Evolutionary conservation across 2,888 invertebrate species (phyloP).

Genomic region (Minunthozetes semirufus): DNA sequence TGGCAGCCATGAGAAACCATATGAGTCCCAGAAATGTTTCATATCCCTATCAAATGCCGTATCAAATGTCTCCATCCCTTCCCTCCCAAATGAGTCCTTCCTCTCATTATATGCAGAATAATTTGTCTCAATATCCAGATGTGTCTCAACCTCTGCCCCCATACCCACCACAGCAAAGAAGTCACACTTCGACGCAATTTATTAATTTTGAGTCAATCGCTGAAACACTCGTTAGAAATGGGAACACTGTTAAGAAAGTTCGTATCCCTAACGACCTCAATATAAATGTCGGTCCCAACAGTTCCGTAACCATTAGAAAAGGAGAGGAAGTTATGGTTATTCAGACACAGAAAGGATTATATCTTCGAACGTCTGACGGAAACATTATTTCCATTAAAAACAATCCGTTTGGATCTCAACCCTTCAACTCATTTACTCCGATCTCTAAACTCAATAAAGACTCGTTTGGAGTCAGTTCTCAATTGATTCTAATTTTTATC

Average conservation of each 20-base stretch:
- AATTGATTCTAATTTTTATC: not conserved
- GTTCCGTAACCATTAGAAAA: constrained; percentile 82
- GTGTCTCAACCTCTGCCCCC: constrained; percentile 3
- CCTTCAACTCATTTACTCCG: not conserved
- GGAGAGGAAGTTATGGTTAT: constrained; percentile 90
- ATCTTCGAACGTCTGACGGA: constrained; percentile 87
- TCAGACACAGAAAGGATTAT: constrained; percentile 90
- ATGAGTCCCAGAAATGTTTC: not conserved
- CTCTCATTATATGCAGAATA: not conserved
- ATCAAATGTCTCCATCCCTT: not conserved
- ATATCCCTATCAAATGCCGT: not conserved
- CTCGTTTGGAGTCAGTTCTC: constrained; percentile 22
- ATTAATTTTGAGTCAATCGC: constrained; percentile 1
- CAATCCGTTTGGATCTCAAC: constrained; percentile 27
- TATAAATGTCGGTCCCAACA: constrained; percentile 63
- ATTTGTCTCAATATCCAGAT: not conserved
- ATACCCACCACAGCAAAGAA: constrained; percentile 7
- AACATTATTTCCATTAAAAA: constrained; percentile 77
- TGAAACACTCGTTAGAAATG: not conserved
- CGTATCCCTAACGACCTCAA: constrained; percentile 62
- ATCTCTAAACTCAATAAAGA: constrained; percentile 25
- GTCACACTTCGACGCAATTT: not conserved
- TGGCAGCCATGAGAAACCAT: not conserved
- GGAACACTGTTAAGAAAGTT: not conserved
- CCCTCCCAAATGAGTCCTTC: constrained; percentile 7